Percentiles rank a stretch among this genome's conserved stretches.
These are phyloP conservation scores for Triops longicaudatus DNA, from an alignment of 1,140 invertebrate species.

Conservation along the genomic window DNA sequence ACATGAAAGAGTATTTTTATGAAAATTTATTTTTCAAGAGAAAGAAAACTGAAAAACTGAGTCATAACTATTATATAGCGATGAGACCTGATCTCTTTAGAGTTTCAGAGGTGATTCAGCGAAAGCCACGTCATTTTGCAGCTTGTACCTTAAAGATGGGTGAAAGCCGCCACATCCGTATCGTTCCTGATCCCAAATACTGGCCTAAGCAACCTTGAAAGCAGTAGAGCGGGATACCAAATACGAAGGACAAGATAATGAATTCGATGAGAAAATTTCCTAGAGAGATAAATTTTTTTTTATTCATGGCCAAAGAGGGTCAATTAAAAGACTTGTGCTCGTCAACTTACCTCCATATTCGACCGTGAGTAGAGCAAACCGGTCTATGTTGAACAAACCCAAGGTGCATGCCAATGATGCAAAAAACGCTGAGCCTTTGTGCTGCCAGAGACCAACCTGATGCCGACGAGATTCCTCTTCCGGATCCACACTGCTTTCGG, in stretches of 20 bases:
- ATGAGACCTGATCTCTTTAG: no score
- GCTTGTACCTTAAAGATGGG: slow-evolving; percentile 65
- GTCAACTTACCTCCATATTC: slow-evolving; percentile 65
- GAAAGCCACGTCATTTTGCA: no score
- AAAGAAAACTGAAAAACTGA: no score
- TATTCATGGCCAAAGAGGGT: no score
- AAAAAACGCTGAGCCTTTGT: slow-evolving; percentile 65
- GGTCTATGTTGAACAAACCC: slow-evolving; percentile 77
- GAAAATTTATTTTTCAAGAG: no score
- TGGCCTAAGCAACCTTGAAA: slow-evolving; percentile 77
- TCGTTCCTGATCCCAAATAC: slow-evolving; percentile 67
- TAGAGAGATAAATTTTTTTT: slow-evolving; percentile 35
- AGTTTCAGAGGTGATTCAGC: no score
- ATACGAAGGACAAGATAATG: slow-evolving; percentile 65
- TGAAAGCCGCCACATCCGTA: slow-evolving; percentile 88
- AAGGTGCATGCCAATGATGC: slow-evolving; percentile 74
- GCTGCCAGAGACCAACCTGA: slow-evolving; percentile 59
- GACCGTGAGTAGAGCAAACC: slow-evolving; percentile 76
- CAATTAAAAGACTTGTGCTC: slow-evolving; percentile 16
- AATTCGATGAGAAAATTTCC: slow-evolving; percentile 84
- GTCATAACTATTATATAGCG: no score
- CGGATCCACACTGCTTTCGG: slow-evolving; percentile 24
- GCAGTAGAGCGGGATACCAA: slow-evolving; percentile 77
- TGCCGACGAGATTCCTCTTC: slow-evolving; percentile 29
- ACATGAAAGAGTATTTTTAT: no score